Conservation (phyloP, 2,113 vertebrate genomes). For the Campylorhamphus procurvoides region DNA sequence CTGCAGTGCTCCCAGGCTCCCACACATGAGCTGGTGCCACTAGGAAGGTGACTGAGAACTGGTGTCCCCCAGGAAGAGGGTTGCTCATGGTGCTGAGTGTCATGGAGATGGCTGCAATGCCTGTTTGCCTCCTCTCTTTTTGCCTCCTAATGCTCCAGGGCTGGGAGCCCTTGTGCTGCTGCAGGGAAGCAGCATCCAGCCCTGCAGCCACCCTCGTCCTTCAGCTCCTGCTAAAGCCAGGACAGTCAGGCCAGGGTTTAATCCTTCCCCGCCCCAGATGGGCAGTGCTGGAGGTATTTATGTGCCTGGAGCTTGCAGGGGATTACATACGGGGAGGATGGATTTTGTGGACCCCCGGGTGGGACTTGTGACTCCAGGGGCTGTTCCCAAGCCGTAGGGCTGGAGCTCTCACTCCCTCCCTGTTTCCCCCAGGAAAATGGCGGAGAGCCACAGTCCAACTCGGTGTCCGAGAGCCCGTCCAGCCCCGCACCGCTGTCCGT, state of each 20-base stretch:
- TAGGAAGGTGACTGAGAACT: background rate
- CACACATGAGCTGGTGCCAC: background rate
- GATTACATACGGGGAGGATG: background rate
- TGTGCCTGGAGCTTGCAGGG: background rate
- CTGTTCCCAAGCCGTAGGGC: background rate
- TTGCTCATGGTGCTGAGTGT: background rate
- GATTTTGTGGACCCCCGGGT: background rate
- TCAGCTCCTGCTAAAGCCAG: background rate
- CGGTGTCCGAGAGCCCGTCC: background rate
- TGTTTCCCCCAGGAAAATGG: slow-evolving; percentile 55
- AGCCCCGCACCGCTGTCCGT: slow-evolving; percentile 7
- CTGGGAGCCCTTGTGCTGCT: background rate
- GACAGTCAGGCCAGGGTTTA: background rate
- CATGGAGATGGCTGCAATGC: background rate
- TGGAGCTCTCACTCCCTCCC: background rate
- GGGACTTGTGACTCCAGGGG: background rate
- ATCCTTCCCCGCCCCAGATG: slow-evolving; percentile 7
- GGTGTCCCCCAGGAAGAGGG: background rate
- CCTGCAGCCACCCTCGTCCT: background rate
- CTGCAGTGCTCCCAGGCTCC: background rate
- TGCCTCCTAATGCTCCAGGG: background rate
- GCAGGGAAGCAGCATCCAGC: background rate
- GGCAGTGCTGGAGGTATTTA: background rate
- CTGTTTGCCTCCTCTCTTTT: background rate
- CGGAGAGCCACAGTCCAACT: background rate